Base-by-base conservation (phyloP, 2,888 invertebrate species). In the Caprella mutica region DNA sequence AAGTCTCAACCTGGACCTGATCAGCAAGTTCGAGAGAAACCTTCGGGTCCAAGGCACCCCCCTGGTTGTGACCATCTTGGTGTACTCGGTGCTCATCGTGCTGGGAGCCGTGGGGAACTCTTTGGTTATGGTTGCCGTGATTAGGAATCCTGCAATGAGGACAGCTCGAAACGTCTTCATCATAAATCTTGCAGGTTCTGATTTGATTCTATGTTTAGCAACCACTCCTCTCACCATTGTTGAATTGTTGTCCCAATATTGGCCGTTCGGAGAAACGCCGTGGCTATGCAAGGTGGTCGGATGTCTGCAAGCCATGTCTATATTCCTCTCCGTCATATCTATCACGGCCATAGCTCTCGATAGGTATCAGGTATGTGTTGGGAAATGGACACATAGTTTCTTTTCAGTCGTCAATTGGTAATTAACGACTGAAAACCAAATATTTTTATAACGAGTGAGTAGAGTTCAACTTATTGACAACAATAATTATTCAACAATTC, bases 121-220 rank as follows among this genome's bases (percentile, higher is more conserved):
- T 9, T 77, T 93, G 46, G 91, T 92, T 67, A 89, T 92, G 61
- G 72, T 75, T 56, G 78, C 78, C 26, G 87, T 93, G 52, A 80
- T 86, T 14, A 77, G 87, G 61, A 92, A 91, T 71, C 83, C 88
- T 19, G 80, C 83, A 55, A 93, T 93, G 92, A 76, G 91, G 39
- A 92, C 91, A n/a, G 87, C 90, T 0, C 74, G 92, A 14, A 89
- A 93, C 75, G 85, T 92, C 75, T 90, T 92, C 74, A 92, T 93
- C 68, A 82, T 87, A 52, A 93, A 93, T 75, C 75, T 93, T 69
- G 92, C 92, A 2, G 80, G 86, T 24, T 69, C 69, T 1, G 91
- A 92, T 74, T 78, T 89, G 38, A 77, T 89, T 23, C 78, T 93
- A 42, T 92, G 92, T 72, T 79, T 89, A 61, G 83, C 93, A 14